Conservation (phyloP, 1,140 invertebrate genomes). For the Heliothis subflexa region DNA sequence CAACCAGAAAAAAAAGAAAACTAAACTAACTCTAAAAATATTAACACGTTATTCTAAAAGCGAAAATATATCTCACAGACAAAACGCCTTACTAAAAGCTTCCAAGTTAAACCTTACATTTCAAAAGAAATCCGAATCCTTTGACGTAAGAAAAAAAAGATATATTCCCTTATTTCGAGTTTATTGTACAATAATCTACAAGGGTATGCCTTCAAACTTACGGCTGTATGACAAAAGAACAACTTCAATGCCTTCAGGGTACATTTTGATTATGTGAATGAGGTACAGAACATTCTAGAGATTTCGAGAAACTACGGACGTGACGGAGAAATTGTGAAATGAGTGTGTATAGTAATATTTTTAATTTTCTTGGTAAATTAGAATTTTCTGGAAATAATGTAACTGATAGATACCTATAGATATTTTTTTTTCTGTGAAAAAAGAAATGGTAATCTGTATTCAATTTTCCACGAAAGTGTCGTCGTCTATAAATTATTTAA, state of each 20-base stretch:
- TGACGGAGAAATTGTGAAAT: not conserved
- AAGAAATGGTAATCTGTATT: no score
- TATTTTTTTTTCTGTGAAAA: no score
- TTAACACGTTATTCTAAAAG: not conserved
- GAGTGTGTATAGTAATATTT: not conserved
- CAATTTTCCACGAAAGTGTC: no score
- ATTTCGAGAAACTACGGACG: not conserved
- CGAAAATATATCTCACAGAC: slow-evolving; percentile 1
- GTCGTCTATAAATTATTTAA: no score
- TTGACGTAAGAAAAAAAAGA: slow-evolving; percentile 21
- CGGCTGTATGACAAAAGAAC: slow-evolving; percentile 2
- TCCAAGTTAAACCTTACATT: slow-evolving; percentile 21
- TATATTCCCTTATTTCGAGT: not conserved
- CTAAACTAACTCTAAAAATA: not conserved
- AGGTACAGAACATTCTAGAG: not conserved
- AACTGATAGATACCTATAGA: no score
- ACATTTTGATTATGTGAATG: not conserved
- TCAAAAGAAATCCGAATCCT: slow-evolving; percentile 27
- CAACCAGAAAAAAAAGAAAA: not conserved
- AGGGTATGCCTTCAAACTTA: not conserved
- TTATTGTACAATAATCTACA: slow-evolving; percentile 7
- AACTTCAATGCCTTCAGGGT: not conserved
- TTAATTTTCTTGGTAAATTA: not conserved
- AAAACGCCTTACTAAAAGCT: slow-evolving; percentile 5
- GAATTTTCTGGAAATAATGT: not conserved